phyloP scores from a whole-genome alignment of 2,113 vertebrate species.

The Notarius quadriscutis region DNA sequence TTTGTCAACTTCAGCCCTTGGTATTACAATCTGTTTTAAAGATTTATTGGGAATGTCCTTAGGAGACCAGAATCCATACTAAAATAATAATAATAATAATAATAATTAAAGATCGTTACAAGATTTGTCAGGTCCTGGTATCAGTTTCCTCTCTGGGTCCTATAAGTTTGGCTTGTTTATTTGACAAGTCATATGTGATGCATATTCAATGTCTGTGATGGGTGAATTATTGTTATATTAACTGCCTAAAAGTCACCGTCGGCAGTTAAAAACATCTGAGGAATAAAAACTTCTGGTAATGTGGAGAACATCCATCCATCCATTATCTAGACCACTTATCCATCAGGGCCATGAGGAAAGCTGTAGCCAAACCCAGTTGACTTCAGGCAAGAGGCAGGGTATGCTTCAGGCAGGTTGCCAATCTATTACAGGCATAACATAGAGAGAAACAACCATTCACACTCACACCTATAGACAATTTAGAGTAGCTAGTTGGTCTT shows the following conservation, averaged over 20 bases:
- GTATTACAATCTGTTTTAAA: neutral
- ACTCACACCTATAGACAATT: too few species aligned
- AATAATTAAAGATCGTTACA: neutral
- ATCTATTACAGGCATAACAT: too few species aligned
- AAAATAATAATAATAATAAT: neutral
- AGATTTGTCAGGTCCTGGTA: neutral
- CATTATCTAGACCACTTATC: too few species aligned
- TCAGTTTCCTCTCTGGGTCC: neutral
- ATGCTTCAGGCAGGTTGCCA: too few species aligned
- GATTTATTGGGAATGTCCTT: neutral
- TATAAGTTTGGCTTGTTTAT: neutral
- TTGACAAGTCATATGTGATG: conserved; percentile 1
- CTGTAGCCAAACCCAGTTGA: too few species aligned
- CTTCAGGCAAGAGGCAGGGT: too few species aligned
- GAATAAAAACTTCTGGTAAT: neutral
- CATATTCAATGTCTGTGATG: neutral
- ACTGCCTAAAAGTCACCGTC: neutral
- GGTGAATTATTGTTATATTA: conserved; percentile 8
- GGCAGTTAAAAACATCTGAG: neutral
- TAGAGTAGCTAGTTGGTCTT: too few species aligned
- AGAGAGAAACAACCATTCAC: too few species aligned
- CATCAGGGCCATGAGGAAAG: too few species aligned
- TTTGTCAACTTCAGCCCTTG: neutral
- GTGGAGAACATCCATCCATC: neutral
- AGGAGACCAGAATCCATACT: neutral